phyloP scores from a whole-genome alignment of 1,140 invertebrate species.

The Drosophila kikkawai region DNA sequence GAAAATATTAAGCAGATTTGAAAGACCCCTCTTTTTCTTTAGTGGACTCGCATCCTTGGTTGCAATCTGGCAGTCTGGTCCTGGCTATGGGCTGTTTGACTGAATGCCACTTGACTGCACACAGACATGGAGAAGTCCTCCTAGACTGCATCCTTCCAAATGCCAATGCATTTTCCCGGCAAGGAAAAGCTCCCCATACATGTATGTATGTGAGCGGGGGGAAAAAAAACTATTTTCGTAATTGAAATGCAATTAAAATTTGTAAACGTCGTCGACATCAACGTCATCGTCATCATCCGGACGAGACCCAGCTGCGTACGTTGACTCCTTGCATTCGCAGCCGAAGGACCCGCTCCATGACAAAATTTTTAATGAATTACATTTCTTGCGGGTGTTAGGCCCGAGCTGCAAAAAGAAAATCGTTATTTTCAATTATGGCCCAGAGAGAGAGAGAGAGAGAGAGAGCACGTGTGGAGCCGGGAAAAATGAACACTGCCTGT shows the following conservation, averaged over 20 bases:
- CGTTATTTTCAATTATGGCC: slow-evolving; percentile 79
- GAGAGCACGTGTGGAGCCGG: background rate
- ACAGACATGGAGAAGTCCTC: slow-evolving; percentile 50
- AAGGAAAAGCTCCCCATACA: background rate
- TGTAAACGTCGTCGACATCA: slow-evolving; percentile 58
- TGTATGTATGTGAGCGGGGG: background rate
- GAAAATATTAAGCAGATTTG: background rate
- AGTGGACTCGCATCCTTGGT: slow-evolving; percentile 8
- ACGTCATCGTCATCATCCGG: slow-evolving; percentile 18
- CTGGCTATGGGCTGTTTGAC: slow-evolving; percentile 22
- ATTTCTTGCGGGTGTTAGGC: slow-evolving; percentile 77
- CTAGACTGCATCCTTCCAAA: slow-evolving; percentile 37
- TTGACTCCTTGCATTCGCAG: slow-evolving; percentile 54
- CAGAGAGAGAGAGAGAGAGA: slow-evolving; percentile 15
- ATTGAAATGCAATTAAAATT: slow-evolving; percentile 83
- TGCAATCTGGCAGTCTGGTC: slow-evolving; percentile 4
- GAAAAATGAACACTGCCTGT: slow-evolving; percentile 15
- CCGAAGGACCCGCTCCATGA: slow-evolving; percentile 2
- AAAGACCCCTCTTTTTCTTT: background rate
- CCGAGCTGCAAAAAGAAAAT: slow-evolving; percentile 58
- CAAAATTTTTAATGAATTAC: slow-evolving; percentile 80
- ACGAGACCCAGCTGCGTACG: slow-evolving; percentile 44
- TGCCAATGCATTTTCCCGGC: slow-evolving; percentile 20
- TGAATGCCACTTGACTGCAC: slow-evolving; percentile 56
- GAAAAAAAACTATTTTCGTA: slow-evolving; percentile 69